Base-by-base conservation (phyloP, 2,888 invertebrate genomes). In the Antitype chi region DNA sequence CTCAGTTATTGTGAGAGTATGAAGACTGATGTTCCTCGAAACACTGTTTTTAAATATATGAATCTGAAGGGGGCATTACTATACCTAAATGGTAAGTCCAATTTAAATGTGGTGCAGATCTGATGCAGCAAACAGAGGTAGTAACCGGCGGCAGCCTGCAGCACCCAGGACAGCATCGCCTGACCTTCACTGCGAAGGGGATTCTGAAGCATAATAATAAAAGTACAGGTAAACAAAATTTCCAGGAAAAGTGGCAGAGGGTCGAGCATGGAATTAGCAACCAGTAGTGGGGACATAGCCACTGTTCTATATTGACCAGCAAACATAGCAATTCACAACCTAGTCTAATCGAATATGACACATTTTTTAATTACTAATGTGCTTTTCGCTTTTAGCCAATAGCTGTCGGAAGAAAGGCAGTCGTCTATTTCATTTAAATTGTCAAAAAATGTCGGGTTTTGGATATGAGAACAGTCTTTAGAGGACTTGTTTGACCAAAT, bases 131-230 rank as follows among this genome's bases (percentile, higher is more conserved):
- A 95, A 88, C 98, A 97, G 64, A 98, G 96, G 93, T 99, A 99
- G 96, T 98, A 99, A 23, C 99, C 99, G 79, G 98, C 98, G 0
- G 98, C 98, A 8, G 98, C 98, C 92, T 98, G 98, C 81, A 99
- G 96, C 88, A 98, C 98, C 97, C 98, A 98, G 66, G 98, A 97
- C 64, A 99, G 95, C 94, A 98, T 97, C 7, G 98, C 98, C 93
- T 98, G 98, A 6, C 97, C 97, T 91, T 98, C 98, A 80, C 97
- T 97, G 80, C 98, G 97, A 87, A 98, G 97, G 6, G 98, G 97
- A 94, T 98, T 98, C 98, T 98, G 91, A 23, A 95, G 94, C 13
- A 63, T 62, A 20, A 53, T 6, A 49, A 38, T 38, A 17, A 43
- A 3, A 43, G 11, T 20, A 63, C 47, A 28, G 1, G 2, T 43